Percentiles rank a stretch among this genome's conserved stretches.
These are phyloP conservation scores for Augochlora pura DNA, from an alignment of 1,140 invertebrate species.

Conservation along the genomic window DNA sequence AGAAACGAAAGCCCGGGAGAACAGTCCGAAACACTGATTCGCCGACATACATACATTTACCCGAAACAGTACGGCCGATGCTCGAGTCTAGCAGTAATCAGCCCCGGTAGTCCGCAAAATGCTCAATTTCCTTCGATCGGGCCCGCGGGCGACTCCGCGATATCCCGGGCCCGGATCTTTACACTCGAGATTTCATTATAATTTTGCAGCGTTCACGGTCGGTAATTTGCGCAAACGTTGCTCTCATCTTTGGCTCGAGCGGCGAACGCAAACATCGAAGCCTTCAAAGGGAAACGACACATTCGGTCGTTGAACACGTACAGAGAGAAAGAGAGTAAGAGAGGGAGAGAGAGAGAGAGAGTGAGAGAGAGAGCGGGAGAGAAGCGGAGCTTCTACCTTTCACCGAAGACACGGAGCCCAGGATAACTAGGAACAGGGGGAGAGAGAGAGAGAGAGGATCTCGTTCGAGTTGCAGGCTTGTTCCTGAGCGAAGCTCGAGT, in stretches of 20 bases:
- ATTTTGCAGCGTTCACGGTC: neutral
- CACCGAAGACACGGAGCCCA: slow-evolving; percentile 46
- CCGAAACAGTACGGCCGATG: too few relatives aligned
- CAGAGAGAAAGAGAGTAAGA: too few relatives aligned
- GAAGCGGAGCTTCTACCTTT: slow-evolving; percentile 57
- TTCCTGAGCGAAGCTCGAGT: slow-evolving; percentile 66
- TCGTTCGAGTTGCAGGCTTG: slow-evolving; percentile 70
- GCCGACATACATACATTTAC: too few relatives aligned
- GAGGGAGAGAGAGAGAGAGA: too few relatives aligned
- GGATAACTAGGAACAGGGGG: slow-evolving; percentile 67
- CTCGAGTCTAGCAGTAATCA: neutral
- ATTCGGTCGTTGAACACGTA: slow-evolving; percentile 55
- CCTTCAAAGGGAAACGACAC: slow-evolving; percentile 41
- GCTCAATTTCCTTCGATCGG: neutral
- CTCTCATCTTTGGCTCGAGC: neutral
- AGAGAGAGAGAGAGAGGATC: too few relatives aligned
- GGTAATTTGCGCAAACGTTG: slow-evolving; percentile 32
- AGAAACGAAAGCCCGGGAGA: too few relatives aligned
- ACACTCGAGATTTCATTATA: neutral
- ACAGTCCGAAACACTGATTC: too few relatives aligned
- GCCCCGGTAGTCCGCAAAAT: neutral
- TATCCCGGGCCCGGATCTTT: too few relatives aligned
- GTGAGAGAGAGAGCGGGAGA: too few relatives aligned
- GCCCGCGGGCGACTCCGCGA: too few relatives aligned
- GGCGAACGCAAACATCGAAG: slow-evolving; percentile 22